Percentiles rank a stretch among this genome's conserved stretches.
phyloP scores from a whole-genome alignment of 1,140 invertebrate species.

The Drosophila repletoides region DNA sequence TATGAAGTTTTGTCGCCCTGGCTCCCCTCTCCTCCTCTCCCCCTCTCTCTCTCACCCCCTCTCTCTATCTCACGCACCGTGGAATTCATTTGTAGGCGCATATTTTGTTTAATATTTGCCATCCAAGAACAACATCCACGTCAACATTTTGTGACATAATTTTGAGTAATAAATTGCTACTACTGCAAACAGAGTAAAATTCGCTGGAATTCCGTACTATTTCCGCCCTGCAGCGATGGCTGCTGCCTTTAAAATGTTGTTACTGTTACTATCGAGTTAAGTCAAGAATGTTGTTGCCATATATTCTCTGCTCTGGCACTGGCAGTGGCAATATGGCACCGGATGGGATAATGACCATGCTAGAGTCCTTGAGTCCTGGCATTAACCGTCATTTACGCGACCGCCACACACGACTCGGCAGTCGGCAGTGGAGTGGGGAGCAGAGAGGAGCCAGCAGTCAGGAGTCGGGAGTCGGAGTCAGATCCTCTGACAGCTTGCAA shows the following conservation, averaged over 20 bases:
- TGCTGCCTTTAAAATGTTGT: conserved; percentile 19
- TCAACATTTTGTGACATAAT: conserved; percentile 69
- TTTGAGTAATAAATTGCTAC: conserved; percentile 69
- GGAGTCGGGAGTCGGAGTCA: conserved; percentile 1
- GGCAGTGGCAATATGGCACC: conserved; percentile 12
- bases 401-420: conserved; percentile 15
- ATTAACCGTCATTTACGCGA: conserved; percentile 72
- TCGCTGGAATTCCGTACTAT: no score
- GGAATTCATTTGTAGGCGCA: conserved; percentile 49
- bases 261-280: conserved; percentile 8
- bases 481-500: conserved; percentile 65
- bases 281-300: conserved; percentile 4
- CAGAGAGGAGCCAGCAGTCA: no score
- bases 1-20: conserved; percentile 38
- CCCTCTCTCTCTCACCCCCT: background rate
- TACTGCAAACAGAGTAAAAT: no score
- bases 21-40: background rate
- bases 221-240: background rate
- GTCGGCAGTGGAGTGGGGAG: no score
- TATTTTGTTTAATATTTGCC: conserved; percentile 45
- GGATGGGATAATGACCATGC: conserved; percentile 58
- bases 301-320: no score
- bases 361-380: conserved; percentile 37
- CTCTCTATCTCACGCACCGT: conserved; percentile 5
- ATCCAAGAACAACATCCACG: conserved; percentile 25